phyloP scores from a whole-genome alignment of 2,888 invertebrate species.

The Ashinkailepas kermadecensis region DNA sequence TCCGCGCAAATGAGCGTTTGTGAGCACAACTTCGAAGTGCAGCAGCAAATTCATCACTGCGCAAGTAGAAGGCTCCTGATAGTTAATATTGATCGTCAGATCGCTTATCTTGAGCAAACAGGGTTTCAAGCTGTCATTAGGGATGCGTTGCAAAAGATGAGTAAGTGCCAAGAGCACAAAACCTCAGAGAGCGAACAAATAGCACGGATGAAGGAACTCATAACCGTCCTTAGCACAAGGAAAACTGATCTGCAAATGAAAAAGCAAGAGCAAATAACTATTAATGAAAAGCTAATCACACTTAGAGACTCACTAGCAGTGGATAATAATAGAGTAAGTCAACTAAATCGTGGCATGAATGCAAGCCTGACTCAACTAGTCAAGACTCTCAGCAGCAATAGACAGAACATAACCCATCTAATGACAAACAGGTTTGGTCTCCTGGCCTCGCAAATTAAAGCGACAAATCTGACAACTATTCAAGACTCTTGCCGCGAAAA shows the following conservation, averaged over 20 bases:
- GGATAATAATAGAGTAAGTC: no score
- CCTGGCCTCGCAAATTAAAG: no score
- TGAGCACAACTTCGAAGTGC: not conserved
- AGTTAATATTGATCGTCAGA: not conserved
- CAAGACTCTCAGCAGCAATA: no score
- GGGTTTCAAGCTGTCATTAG: not conserved
- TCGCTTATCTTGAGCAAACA: not conserved
- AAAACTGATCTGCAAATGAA: not conserved
- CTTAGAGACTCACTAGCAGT: no score
- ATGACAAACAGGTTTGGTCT: not conserved
- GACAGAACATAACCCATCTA: not conserved
- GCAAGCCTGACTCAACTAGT: not conserved
- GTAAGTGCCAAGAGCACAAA: not conserved
- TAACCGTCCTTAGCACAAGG: not conserved
- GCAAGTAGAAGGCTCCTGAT: not conserved
- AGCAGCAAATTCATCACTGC: not conserved
- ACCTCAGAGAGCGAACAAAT: no score
- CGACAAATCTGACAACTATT: not conserved
- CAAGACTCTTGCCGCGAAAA: not conserved
- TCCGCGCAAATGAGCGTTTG: not conserved
- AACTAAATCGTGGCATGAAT: not conserved
- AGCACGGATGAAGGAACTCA: not conserved
- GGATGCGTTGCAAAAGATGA: not conserved
- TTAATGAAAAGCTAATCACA: not conserved
- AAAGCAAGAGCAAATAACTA: not conserved